phyloP scores from a whole-genome alignment of 2,888 invertebrate species.

The Sussaba pulchella region DNA sequence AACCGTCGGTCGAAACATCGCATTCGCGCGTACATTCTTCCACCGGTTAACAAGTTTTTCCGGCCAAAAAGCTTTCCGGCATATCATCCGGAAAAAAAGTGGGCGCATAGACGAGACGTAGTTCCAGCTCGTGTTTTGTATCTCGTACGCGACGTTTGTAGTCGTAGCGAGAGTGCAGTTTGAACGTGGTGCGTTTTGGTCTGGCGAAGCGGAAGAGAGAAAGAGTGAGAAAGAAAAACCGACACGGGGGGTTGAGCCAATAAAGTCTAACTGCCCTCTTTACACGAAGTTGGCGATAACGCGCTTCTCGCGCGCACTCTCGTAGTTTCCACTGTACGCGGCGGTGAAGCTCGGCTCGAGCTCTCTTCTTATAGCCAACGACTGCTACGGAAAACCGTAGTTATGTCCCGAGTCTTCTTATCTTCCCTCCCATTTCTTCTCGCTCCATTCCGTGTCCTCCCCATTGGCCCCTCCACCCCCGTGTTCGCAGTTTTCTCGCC shows the following conservation, averaged over 20 bases:
- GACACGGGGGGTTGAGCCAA: constrained; percentile 65
- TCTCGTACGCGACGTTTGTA: too few relatives aligned
- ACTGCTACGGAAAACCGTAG: constrained; percentile 50
- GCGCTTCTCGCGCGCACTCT: constrained; percentile 66
- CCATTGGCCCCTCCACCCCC: background rate
- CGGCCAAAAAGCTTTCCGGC: constrained; percentile 33
- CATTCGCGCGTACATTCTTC: constrained; percentile 7
- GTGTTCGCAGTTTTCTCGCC: constrained; percentile 55
- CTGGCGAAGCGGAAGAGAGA: constrained; percentile 1
- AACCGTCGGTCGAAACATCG: too few relatives aligned
- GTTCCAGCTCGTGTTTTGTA: background rate
- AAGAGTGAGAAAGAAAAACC: constrained; percentile 37
- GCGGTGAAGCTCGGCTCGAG: background rate
- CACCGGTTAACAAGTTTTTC: constrained; percentile 27
- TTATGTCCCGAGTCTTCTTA: constrained; percentile 58
- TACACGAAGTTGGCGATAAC: constrained; percentile 76
- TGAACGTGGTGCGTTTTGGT: too few relatives aligned
- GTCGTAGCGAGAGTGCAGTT: too few relatives aligned
- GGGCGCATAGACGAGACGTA: constrained; percentile 6
- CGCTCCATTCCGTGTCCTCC: constrained; percentile 28
- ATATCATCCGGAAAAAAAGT: constrained; percentile 31
- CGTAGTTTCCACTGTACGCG: constrained; percentile 51
- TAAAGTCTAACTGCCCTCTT: constrained; percentile 78
- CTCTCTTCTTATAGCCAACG: constrained; percentile 49
- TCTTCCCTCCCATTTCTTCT: constrained; percentile 53